Evolutionary conservation across 2,797 vertebrate species (phyloP).

Genomic region (Sylvilagus floridanus): DNA sequence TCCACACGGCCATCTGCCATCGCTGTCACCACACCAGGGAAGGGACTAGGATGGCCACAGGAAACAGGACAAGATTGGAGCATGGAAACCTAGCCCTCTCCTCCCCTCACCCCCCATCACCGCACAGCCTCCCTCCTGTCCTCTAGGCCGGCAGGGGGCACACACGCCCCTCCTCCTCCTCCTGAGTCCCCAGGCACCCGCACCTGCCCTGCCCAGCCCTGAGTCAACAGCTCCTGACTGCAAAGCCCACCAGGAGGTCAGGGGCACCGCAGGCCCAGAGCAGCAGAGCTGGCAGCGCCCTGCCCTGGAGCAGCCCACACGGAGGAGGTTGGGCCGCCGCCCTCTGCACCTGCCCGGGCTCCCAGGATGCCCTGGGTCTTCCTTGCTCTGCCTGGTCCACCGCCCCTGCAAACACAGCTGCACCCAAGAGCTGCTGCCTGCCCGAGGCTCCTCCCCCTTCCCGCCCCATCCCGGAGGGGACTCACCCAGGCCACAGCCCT

Average conservation of each 20-base stretch:
- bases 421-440: too few relatives aligned
- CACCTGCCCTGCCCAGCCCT: accelerated
- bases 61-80: not conserved
- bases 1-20: not conserved
- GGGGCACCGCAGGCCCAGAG: not conserved
- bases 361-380: not conserved
- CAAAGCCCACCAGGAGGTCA: not conserved
- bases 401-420: not conserved
- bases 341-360: not conserved
- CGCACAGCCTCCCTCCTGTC: not conserved
- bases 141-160: not conserved
- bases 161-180: not conserved
- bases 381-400: too few relatives aligned
- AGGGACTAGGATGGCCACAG: not conserved
- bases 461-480: too few relatives aligned
- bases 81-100: not conserved
- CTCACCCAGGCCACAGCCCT: not conserved
- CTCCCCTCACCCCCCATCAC: not conserved
- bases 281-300: not conserved
- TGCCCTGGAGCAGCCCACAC: not conserved
- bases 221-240: not conserved
- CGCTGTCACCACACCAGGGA: not conserved
- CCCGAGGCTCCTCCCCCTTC: not conserved
- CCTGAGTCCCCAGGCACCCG: not conserved
- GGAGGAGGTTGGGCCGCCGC: accelerated